Evolutionary conservation across 2,113 vertebrate genomes (phyloP), one percentile per base, ranked within the genome.

Genomic region (Phrynosoma platyrhinos): DNA sequence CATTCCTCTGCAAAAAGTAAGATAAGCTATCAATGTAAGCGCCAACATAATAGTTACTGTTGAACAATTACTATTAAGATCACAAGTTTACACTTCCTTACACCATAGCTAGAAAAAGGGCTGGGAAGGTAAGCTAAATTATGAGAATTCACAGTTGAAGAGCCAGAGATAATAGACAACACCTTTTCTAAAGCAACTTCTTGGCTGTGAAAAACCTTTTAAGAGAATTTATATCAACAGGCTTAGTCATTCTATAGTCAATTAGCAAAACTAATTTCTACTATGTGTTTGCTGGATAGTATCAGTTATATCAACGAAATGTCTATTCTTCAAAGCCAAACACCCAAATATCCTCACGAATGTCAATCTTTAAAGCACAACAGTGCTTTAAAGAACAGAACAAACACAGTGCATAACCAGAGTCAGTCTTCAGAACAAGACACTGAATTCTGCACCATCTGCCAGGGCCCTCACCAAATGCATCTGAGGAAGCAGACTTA

Each of bases 51-150:
- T 6, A 18, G 13, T 40, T 68, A 55, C 16, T 12, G 53, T 42
- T 36, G 64, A 74, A 66, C 16, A 83, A 21, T 0, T 30, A 4
- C 21, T 83, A 36, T 69, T 55, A 83, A 72, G 27, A 80, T 12
- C 27, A 42, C 42, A 86, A 9, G n/a, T 21, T 82, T 76, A 75
- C 30, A 76, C 40, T 83, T 62, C 72, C 23, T 81, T 88, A 53
- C n/a, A 71, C 42, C 52, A 25, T 13, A 77, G 14, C 30, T 20
- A 66, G 40, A 53, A 18, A 78, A 66, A 10, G 36, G 36, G 42
- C 36, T 23, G 62, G 30, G 47, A 58, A 64, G 25, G n/a, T 68
- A 18, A 68, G 8, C 72, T 27, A 18, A 40, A 87, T 62, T 82
- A 36, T 76, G 62, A 30, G 12, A 83, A 88, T 88, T 69, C 42